Evolutionary conservation across 2,797 vertebrate species (phyloP).

Genomic region (Eremophila alpestris): DNA sequence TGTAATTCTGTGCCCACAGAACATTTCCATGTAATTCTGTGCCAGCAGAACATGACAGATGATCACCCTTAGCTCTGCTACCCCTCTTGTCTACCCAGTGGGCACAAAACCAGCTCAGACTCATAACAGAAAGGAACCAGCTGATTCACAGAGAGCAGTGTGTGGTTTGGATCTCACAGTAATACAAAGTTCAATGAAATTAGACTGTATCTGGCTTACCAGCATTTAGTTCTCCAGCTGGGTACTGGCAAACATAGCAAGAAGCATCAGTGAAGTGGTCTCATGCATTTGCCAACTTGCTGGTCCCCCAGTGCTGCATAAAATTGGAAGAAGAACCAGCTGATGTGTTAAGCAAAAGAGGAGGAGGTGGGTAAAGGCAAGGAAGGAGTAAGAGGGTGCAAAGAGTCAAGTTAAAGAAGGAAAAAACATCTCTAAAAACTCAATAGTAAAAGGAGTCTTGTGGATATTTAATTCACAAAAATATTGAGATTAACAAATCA

Average conservation of each 20-base stretch:
- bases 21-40: too few relatives aligned
- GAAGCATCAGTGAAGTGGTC: neutral
- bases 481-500: neutral
- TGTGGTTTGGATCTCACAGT: neutral
- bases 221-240: neutral
- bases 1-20: neutral
- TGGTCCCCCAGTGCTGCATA: neutral
- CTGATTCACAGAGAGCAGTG: neutral
- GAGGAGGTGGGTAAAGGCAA: neutral
- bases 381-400: neutral
- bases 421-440: neutral
- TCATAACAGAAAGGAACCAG: neutral
- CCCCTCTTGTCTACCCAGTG: fast-evolving
- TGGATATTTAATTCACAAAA: neutral
- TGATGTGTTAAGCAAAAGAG: neutral
- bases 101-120: neutral
- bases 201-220: neutral
- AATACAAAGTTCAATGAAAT: neutral
- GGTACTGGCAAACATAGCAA: neutral
- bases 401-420: neutral
- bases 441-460: neutral
- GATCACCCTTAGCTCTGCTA: neutral
- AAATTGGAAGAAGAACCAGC: neutral
- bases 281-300: neutral
- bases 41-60: neutral